Percentiles rank a stretch among this genome's conserved stretches.
Evolutionary conservation across 1,140 invertebrate species (phyloP).

Genomic region (Drosophila insularis): DNA sequence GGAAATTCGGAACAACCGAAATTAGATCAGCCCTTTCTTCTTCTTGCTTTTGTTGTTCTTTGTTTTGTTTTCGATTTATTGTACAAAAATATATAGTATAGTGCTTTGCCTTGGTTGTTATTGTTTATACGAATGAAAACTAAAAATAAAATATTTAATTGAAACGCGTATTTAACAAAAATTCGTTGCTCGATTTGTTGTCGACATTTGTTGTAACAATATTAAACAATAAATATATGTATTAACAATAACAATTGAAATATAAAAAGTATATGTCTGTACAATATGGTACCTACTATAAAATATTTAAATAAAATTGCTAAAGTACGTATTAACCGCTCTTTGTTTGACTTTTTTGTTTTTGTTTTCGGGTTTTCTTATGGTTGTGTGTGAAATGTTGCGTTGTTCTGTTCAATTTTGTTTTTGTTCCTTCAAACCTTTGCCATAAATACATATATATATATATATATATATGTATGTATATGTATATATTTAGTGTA

Average conservation of each 20-base stretch:
- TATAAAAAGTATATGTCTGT: constrained; percentile 6
- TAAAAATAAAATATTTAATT: constrained; percentile 17
- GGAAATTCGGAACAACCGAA: neutral
- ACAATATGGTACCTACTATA: constrained; percentile 12
- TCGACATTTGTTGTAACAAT: constrained; percentile 4
- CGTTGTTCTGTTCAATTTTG: constrained; percentile 59
- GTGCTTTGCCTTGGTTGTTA: neutral
- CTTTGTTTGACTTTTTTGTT: constrained; percentile 12
- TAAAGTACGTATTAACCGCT: neutral
- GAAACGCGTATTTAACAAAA: constrained; percentile 10
- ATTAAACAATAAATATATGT: constrained; percentile 4
- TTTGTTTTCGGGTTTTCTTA: neutral
- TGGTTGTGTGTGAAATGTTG: constrained; percentile 42
- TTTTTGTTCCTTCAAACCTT: constrained; percentile 64
- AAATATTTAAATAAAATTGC: constrained; percentile 13
- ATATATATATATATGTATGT: too few species aligned
- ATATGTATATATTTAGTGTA: constrained; percentile 35
- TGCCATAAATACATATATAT: constrained; percentile 53
- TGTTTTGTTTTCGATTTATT: neutral
- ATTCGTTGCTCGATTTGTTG: constrained; percentile 17
- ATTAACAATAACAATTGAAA: constrained; percentile 23
- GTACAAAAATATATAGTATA: constrained; percentile 8
- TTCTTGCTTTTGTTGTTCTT: constrained; percentile 29
- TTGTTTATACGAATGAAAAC: neutral
- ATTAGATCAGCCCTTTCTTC: neutral